Base-by-base conservation (phyloP, 2,797 vertebrate species). In the Setipinna tenuifilis region DNA sequence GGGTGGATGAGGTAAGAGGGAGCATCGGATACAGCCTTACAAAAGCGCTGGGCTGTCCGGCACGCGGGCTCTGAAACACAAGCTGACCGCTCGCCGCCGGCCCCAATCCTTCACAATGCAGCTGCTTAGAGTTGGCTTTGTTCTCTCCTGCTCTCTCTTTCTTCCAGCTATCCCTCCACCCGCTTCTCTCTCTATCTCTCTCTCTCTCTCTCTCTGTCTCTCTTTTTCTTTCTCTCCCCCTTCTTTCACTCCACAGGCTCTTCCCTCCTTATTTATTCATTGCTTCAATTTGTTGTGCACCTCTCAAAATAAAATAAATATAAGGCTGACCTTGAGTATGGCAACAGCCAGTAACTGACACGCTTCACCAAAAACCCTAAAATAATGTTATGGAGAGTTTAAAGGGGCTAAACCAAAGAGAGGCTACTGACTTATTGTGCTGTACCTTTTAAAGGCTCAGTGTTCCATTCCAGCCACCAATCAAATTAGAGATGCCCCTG, bases 251-350 rank as follows among this genome's bases (percentile, higher is more conserved):
- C 50, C 35, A 41, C 3, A 16, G 65, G 65, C 25, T 25, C 65
- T 71, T 71, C 65, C 65, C 65, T 31, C 65, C 65, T 71, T 71
- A 35, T 71, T 71, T 71, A 71, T 71, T 71, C 28, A 71, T 71
- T 71, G 28, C 65, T 35, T 71, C 31, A 71, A 71, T 35, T 71
- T 71, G 65, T 71, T 71, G 65, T 6, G 28, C 65, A 71, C 65
- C 65, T 71, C 65, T 35, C 65, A 10, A 68, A 68, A 25, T 2
- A 41, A 41, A 41, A 65, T 10, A 68, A 68, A 68, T 2, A 41
- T 2, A 11, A 23, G 12, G 62, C 62, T 17, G 65, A 71, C 65
- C 65, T 71, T 71, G 25, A 31, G 10, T 11, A 25, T 25, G 28
- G 25, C 25, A 71, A 71, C 65, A 16, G 25, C 65, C 65, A 31